phyloP scores from a whole-genome alignment of 2,113 vertebrate genomes.

The Pluvianellus socialis region DNA sequence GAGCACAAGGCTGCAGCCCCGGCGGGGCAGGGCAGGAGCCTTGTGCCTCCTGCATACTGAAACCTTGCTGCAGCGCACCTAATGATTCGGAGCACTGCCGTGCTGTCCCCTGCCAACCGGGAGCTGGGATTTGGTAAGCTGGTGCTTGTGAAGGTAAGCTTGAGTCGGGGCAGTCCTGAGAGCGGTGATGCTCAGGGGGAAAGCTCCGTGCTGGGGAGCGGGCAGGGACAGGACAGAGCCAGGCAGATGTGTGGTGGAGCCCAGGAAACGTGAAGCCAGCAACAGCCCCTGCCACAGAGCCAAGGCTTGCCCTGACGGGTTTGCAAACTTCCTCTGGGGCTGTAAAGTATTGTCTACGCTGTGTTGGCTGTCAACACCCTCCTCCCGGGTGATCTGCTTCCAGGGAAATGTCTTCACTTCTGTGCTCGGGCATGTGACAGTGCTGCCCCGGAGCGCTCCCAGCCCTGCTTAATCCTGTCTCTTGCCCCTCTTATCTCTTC shows the following conservation, averaged over 20 bases:
- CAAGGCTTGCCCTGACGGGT: neutral
- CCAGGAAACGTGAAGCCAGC: neutral
- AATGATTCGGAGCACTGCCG: neutral
- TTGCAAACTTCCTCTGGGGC: neutral
- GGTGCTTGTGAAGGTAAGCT: neutral
- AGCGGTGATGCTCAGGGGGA: neutral
- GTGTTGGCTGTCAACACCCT: neutral
- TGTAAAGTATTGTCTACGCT: neutral
- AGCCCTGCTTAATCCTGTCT: neutral
- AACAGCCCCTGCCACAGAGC: neutral
- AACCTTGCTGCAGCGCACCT: neutral
- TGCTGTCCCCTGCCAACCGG: neutral
- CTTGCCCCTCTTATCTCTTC: neutral
- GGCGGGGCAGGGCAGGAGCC: neutral
- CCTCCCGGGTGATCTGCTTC: neutral
- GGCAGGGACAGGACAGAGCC: rapidly evolving
- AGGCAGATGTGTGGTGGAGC: neutral
- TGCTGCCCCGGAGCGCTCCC: neutral
- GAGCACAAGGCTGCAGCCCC: neutral
- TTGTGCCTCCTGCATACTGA: neutral
- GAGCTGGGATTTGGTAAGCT: neutral
- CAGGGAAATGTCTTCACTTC: neutral
- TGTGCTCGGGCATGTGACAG: neutral
- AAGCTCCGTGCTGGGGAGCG: neutral
- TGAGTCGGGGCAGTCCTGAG: neutral